Percentiles rank a stretch among this genome's conserved stretches.
phyloP scores from a whole-genome alignment of 2,888 invertebrate species.

The Amitus sp. region DNA sequence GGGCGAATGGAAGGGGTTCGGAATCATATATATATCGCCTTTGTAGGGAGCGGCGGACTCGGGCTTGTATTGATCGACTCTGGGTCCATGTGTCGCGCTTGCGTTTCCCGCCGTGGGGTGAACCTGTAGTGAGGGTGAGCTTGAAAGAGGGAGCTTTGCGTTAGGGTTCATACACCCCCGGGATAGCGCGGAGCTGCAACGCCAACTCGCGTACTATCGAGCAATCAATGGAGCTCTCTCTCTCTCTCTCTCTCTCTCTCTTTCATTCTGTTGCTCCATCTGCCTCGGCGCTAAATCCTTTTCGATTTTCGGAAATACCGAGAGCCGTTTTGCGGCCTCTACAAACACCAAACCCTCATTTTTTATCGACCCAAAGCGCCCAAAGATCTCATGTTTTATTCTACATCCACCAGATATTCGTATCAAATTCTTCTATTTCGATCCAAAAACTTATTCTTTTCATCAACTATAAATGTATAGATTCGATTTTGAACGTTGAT shows the following conservation, averaged over 20 bases:
- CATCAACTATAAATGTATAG: too few species aligned
- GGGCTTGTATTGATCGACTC: slow-evolving; percentile 63
- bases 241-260: slow-evolving; percentile 38
- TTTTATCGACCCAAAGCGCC: too few species aligned
- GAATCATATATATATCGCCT: slow-evolving; percentile 32
- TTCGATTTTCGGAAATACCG: slow-evolving; percentile 6
- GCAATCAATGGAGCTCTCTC: slow-evolving; percentile 62
- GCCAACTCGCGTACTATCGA: slow-evolving; percentile 49
- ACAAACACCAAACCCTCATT: background rate
- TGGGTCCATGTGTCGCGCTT: slow-evolving; percentile 60
- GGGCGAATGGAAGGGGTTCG: slow-evolving; percentile 36
- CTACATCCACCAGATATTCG: too few species aligned
- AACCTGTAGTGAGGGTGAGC: slow-evolving; percentile 47
- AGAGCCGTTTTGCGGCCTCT: too few species aligned
- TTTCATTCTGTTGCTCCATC: slow-evolving; percentile 25
- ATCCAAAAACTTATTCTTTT: too few species aligned
- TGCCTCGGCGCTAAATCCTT: slow-evolving; percentile 11
- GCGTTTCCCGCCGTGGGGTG: slow-evolving; percentile 44
- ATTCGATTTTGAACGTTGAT: too few species aligned
- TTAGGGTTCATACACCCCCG: slow-evolving; percentile 60
- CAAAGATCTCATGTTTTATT: too few species aligned
- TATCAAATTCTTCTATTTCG: too few species aligned
- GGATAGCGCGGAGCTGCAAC: slow-evolving; percentile 52
- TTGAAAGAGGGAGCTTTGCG: slow-evolving; percentile 37
- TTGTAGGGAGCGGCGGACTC: slow-evolving; percentile 45